Percentiles rank a stretch among this genome's conserved stretches.
These are phyloP conservation scores for Aleiodes alternator DNA, from an alignment of 2,888 invertebrate genomes.

Conservation along the genomic window DNA sequence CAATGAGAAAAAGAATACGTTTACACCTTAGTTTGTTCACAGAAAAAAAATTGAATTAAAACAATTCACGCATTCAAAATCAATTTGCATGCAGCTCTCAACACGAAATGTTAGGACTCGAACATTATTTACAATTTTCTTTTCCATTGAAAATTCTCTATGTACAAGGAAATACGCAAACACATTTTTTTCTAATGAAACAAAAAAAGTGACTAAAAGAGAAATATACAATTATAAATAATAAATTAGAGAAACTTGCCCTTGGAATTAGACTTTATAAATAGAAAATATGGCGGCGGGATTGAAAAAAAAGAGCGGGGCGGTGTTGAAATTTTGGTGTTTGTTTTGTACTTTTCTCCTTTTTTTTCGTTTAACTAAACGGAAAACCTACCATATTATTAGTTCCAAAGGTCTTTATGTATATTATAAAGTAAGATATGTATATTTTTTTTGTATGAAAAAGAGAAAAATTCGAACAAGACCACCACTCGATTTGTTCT, in stretches of 20 bases:
- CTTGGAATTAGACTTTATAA: slow-evolving; percentile 36
- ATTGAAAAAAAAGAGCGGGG: slow-evolving; percentile 51
- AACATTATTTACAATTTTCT: slow-evolving; percentile 7
- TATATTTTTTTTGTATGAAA: slow-evolving; percentile 8
- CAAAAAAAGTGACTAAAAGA: slow-evolving; percentile 23
- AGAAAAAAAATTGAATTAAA: slow-evolving; percentile 53
- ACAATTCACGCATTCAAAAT: slow-evolving; percentile 42
- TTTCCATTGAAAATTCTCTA: too few relatives aligned
- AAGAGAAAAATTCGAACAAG: too few relatives aligned
- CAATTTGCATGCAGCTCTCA: background rate
- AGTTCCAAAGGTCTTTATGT: too few relatives aligned
- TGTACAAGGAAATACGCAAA: background rate
- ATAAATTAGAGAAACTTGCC: slow-evolving; percentile 20
- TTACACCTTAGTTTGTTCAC: slow-evolving; percentile 37
- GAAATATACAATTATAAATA: slow-evolving; percentile 14
- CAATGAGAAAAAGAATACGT: slow-evolving; percentile 19
- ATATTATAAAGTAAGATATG: slow-evolving; percentile 10
- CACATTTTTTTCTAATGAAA: background rate
- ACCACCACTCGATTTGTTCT: slow-evolving; percentile 9
- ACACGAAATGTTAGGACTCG: background rate
- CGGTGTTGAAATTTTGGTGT: slow-evolving; percentile 55
- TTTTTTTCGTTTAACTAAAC: slow-evolving; percentile 15
- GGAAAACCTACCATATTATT: slow-evolving; percentile 10
- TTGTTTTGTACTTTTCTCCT: slow-evolving; percentile 61
- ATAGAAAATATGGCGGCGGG: slow-evolving; percentile 59